A percentile compares a stretch with the other conserved stretches of the same genome.
Evolutionary conservation across 2,113 vertebrate genomes (phyloP).

Genomic region (Paramisgurnus dabryanus): DNA sequence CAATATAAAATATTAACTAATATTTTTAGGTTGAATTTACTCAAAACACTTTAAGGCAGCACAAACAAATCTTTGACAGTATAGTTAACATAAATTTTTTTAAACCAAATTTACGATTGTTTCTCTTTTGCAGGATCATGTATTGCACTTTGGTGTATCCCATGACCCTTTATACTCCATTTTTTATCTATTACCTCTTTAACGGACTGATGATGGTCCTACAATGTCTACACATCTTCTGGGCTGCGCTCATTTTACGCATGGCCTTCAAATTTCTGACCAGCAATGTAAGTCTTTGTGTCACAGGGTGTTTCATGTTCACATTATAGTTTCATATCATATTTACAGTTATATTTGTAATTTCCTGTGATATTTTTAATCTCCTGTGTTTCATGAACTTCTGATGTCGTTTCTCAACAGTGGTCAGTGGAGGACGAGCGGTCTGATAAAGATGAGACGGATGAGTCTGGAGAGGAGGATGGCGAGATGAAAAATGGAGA

Average conservation of each 20-base stretch:
- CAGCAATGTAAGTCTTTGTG: conserved; percentile 79
- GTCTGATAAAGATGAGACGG: conserved; percentile 91
- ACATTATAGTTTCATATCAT: background rate
- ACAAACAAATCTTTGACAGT: no score
- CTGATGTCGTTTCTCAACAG: conserved; percentile 45
- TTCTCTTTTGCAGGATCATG: conserved; percentile 80
- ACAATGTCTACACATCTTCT: conserved; percentile 91
- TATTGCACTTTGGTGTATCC: conserved; percentile 90
- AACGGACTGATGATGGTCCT: conserved; percentile 86
- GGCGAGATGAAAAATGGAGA: conserved; percentile 60
- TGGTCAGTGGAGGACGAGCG: conserved; percentile 87
- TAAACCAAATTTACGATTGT: background rate
- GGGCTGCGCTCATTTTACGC: conserved; percentile 89
- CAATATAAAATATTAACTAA: no score
- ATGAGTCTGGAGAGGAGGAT: conserved; percentile 83
- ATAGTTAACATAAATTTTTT: no score
- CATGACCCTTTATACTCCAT: conserved; percentile 83
- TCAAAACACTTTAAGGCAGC: no score
- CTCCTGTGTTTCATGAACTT: background rate
- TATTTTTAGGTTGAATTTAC: no score
- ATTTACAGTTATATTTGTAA: background rate
- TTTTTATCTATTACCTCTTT: conserved; percentile 97
- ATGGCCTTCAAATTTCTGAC: conserved; percentile 92
- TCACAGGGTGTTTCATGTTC: background rate
- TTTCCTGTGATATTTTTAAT: no score